phyloP scores from a whole-genome alignment of 2,888 invertebrate species.

The Hirtodrosophila alboralis region DNA sequence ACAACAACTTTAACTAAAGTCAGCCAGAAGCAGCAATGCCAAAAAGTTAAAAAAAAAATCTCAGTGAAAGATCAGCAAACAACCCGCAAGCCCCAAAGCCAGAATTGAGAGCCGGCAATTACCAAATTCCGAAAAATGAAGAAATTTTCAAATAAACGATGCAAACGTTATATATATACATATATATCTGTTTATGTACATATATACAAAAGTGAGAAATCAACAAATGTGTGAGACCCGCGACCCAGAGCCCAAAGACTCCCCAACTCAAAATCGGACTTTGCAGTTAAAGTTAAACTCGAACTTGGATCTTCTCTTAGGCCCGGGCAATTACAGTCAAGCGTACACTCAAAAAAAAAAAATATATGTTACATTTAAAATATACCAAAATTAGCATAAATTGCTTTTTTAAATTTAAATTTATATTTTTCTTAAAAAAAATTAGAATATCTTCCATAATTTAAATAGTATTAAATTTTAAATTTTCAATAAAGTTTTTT shows the following conservation, averaged over 20 bases:
- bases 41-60: constrained; percentile 61
- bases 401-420: too few relatives aligned
- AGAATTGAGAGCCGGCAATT: constrained; percentile 66
- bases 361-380: too few relatives aligned
- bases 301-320: constrained; percentile 27
- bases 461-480: too few relatives aligned
- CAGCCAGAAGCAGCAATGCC: constrained; percentile 49
- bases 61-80: constrained; percentile 73
- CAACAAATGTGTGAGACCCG: constrained; percentile 60
- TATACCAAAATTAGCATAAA: too few relatives aligned
- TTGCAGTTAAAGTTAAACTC: constrained; percentile 7
- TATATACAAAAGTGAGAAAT: constrained; percentile 69
- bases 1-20: constrained; percentile 16
- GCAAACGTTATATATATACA: constrained; percentile 35
- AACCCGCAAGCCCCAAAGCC: constrained; percentile 34
- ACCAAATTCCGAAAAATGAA: constrained; percentile 79
- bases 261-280: constrained; percentile 25
- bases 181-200: not conserved
- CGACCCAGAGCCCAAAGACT: too few relatives aligned
- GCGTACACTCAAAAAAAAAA: too few relatives aligned
- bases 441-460: too few relatives aligned
- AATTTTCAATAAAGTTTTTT: too few relatives aligned
- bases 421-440: too few relatives aligned
- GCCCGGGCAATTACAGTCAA: constrained; percentile 71
- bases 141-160: constrained; percentile 79